Conservation (phyloP, 2,888 invertebrate species). For the Drosophila borealis region DNA sequence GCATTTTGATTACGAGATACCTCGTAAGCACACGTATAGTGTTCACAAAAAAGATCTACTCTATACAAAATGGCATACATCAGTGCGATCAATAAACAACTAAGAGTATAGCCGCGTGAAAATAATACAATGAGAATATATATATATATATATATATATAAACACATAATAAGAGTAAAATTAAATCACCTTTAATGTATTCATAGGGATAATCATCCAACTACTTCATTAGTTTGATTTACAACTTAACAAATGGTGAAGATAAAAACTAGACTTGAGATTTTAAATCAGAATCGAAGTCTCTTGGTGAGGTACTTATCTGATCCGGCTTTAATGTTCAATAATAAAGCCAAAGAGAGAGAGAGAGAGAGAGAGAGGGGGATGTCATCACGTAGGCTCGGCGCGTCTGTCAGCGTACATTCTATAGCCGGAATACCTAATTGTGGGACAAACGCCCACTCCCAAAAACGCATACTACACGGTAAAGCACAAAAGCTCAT, state of each 20-base stretch:
- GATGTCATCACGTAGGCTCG: conserved; percentile 44
- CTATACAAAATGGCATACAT: too few relatives aligned
- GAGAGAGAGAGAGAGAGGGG: neutral
- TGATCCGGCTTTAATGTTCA: conserved; percentile 33
- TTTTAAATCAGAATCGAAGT: neutral
- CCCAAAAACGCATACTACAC: conserved; percentile 39
- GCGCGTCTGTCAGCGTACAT: conserved; percentile 41
- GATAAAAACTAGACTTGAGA: neutral
- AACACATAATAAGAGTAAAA: too few relatives aligned
- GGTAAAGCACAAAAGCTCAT: conserved; percentile 57
- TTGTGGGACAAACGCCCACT: conserved; percentile 59
- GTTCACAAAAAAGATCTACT: too few relatives aligned
- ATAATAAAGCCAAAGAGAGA: neutral
- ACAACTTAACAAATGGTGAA: too few relatives aligned
- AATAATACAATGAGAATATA: too few relatives aligned
- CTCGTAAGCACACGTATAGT: conserved; percentile 1
- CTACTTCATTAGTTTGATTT: too few relatives aligned
- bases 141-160: too few relatives aligned
- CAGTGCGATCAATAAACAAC: too few relatives aligned
- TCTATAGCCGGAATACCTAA: conserved; percentile 71
- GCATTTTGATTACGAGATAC: neutral
- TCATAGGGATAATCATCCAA: too few relatives aligned
- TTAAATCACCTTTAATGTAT: too few relatives aligned
- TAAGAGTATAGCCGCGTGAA: too few relatives aligned
- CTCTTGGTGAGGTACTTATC: neutral